phyloP scores from a whole-genome alignment of 2,888 invertebrate species.

The Nipponacmea schrenckii region DNA sequence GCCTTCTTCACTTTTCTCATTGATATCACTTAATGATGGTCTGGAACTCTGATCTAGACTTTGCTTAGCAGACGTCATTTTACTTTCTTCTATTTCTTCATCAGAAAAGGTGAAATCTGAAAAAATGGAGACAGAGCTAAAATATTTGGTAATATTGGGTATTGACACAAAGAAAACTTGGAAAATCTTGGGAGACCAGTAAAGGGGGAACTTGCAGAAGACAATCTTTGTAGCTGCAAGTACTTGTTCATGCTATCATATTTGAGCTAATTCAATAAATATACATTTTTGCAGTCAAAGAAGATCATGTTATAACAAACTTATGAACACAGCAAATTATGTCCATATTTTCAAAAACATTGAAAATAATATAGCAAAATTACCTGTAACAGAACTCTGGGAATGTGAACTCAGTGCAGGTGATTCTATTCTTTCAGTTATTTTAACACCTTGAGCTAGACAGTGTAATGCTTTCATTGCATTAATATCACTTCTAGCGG shows the following conservation, averaged over 20 bases:
- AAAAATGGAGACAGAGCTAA: neutral
- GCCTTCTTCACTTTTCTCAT: slow-evolving; percentile 59
- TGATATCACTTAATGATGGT: slow-evolving; percentile 58
- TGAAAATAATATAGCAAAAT: too few species aligned
- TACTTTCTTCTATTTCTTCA: neutral
- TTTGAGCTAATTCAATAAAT: too few species aligned
- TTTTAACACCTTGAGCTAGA: slow-evolving; percentile 51
- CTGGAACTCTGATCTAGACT: slow-evolving; percentile 40
- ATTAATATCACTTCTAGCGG: slow-evolving; percentile 57
- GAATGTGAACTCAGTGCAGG: slow-evolving; percentile 40
- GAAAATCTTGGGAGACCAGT: too few species aligned
- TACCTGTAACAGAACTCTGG: slow-evolving; percentile 37
- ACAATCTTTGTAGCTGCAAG: too few species aligned
- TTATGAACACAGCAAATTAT: too few species aligned
- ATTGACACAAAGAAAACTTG: too few species aligned
- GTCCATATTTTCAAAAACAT: too few species aligned
- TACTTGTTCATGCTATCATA: too few species aligned
- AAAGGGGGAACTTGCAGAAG: too few species aligned
- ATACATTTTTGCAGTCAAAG: too few species aligned
- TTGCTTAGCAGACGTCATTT: neutral
- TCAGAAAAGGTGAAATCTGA: neutral
- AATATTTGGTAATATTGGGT: too few species aligned
- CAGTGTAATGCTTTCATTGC: slow-evolving; percentile 58
- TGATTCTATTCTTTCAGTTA: slow-evolving; percentile 36
- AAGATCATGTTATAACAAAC: too few species aligned